phyloP scores from a whole-genome alignment of 2,797 vertebrate species.

The Halcyon smyrnensis region DNA sequence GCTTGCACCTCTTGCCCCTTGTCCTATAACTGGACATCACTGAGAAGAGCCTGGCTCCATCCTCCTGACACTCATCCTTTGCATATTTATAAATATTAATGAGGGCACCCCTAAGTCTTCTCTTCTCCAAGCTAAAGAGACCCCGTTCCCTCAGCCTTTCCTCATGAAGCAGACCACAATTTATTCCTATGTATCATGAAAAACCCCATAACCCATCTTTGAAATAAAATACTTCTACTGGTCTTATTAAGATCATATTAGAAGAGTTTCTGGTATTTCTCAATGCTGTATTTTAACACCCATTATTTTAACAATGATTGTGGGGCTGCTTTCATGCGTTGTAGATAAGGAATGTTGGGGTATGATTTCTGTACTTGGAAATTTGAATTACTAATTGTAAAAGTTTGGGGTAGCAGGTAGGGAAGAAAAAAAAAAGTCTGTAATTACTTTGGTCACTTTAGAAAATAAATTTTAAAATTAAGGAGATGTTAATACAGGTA shows the following conservation, averaged over 20 bases:
- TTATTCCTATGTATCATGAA: neutral
- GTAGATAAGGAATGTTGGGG: neutral
- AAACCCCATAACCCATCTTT: accelerated
- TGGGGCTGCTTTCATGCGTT: neutral
- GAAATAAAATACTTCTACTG: neutral
- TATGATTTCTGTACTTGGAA: neutral
- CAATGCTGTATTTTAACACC: neutral
- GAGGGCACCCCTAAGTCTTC: too few species aligned
- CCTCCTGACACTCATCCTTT: too few species aligned
- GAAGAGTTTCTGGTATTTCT: neutral
- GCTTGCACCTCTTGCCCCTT: too few species aligned
- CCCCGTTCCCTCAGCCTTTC: too few species aligned
- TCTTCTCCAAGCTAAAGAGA: too few species aligned
- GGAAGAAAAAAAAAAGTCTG: neutral
- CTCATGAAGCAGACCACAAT: neutral
- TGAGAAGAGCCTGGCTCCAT: too few species aligned
- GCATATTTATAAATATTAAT: too few species aligned
- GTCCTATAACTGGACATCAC: too few species aligned
- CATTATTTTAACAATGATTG: neutral
- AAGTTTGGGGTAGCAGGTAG: neutral
- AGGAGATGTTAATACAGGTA: neutral
- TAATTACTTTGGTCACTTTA: neutral
- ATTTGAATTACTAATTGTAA: neutral
- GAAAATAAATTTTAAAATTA: neutral
- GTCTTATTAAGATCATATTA: neutral